A percentile compares a stretch with the other conserved stretches of the same genome.
phyloP scores from a whole-genome alignment of 1,140 invertebrate species.

The Drosophila melanica region DNA sequence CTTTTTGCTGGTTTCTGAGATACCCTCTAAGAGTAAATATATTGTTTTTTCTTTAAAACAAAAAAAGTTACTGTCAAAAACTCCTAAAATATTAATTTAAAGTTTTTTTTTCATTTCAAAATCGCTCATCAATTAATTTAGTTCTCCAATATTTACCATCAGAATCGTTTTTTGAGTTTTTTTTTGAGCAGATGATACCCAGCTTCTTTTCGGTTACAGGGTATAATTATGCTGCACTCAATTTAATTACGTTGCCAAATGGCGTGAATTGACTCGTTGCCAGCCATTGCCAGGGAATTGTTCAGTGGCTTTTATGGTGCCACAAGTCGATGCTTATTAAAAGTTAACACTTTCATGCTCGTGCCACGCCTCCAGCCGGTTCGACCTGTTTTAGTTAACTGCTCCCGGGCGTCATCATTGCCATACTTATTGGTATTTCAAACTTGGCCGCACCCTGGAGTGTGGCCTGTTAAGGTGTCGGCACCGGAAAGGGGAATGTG shows the following conservation, averaged over 20 bases:
- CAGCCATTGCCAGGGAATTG: conserved; percentile 9
- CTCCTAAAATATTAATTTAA: too few relatives aligned
- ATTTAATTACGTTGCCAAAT: conserved; percentile 73
- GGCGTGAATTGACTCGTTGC: conserved; percentile 41
- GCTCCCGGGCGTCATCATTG: conserved; percentile 14
- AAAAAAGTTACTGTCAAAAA: too few relatives aligned
- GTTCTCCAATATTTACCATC: too few relatives aligned
- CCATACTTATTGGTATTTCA: conserved; percentile 24
- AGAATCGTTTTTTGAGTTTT: background rate
- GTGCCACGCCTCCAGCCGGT: conserved; percentile 13
- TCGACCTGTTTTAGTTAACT: conserved; percentile 22
- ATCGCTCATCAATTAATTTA: too few relatives aligned
- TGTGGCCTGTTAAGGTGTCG: background rate
- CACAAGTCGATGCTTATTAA: conserved; percentile 72
- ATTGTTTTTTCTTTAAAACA: too few relatives aligned
- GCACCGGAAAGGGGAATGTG: background rate
- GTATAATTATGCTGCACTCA: conserved; percentile 76
- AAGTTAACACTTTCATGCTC: conserved; percentile 60
- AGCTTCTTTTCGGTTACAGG: background rate
- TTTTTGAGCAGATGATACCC: background rate
- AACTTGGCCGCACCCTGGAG: background rate
- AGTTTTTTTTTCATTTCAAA: too few relatives aligned
- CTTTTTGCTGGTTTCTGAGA: background rate
- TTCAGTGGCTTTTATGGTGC: conserved; percentile 49
- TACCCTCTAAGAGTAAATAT: background rate